phyloP scores from a whole-genome alignment of 1,140 invertebrate species.

The Panagrolaimus sp. region DNA sequence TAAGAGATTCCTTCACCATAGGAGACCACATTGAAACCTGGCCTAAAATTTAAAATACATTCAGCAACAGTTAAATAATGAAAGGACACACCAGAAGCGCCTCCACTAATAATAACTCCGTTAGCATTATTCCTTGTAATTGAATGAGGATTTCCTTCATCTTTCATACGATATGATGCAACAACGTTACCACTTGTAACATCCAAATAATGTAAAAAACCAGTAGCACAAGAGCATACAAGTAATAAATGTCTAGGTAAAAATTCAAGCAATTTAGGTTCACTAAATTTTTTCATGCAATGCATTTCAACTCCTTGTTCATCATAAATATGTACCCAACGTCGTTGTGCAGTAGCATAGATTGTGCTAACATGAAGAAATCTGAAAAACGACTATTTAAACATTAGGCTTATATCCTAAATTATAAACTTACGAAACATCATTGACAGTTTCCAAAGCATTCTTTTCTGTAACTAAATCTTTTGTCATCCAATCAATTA shows the following conservation, averaged over 20 bases:
- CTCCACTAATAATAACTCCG: conserved; percentile 7
- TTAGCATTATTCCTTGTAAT: background rate
- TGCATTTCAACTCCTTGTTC: conserved; percentile 90
- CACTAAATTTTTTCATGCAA: conserved; percentile 78
- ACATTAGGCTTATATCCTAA: no score
- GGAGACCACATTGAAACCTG: conserved; percentile 93
- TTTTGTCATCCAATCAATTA: conserved; percentile 93
- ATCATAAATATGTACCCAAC: conserved; percentile 92
- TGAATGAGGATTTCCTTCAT: background rate
- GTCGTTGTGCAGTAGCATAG: conserved; percentile 89
- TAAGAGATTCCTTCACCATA: conserved; percentile 74
- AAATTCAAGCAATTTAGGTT: conserved; percentile 77
- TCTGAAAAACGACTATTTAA: conserved; percentile 58
- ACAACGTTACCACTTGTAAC: conserved; percentile 12
- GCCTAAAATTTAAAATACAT: conserved; percentile 59
- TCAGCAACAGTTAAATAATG: background rate
- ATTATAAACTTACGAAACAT: conserved; percentile 64
- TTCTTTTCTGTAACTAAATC: conserved; percentile 87
- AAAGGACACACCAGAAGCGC: conserved; percentile 1
- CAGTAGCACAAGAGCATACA: conserved; percentile 59
- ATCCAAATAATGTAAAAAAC: background rate
- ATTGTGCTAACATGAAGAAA: conserved; percentile 91
- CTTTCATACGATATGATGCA: conserved; percentile 2
- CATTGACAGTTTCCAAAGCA: conserved; percentile 87
- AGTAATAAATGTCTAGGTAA: conserved; percentile 92